Evolutionary conservation across 2,113 vertebrate species (phyloP).

Genomic region (Fulmarus glacialis): DNA sequence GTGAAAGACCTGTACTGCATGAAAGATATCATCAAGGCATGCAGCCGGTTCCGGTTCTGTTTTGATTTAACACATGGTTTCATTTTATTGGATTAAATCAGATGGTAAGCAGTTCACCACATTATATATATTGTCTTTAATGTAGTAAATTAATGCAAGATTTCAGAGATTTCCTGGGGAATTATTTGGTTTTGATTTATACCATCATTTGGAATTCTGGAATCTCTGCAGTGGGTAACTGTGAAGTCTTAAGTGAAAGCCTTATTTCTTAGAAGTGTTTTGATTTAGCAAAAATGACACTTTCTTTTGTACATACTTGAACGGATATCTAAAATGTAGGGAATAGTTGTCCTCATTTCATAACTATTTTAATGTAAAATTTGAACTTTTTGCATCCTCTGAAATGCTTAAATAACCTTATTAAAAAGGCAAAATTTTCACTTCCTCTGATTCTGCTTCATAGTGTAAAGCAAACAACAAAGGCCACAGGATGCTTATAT

Average conservation of each 20-base stretch:
- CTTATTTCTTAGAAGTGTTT: background rate
- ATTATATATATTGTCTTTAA: background rate
- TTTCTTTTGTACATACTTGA: background rate
- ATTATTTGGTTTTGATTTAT: background rate
- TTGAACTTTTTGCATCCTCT: background rate
- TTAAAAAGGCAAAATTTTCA: background rate
- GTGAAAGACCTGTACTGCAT: background rate
- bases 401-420: background rate
- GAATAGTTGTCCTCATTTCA: background rate
- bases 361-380: background rate
- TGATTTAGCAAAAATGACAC: background rate
- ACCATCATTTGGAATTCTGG: background rate
- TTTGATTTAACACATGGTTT: background rate
- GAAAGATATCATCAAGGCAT: background rate
- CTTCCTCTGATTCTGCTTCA: background rate
- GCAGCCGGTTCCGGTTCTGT: background rate
- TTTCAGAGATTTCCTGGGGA: background rate
- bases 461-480: background rate
- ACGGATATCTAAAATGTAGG: background rate
- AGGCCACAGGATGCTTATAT: background rate
- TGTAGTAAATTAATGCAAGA: slow-evolving; percentile 1
- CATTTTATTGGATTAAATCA: background rate
- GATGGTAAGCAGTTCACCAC: background rate
- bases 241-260: background rate
- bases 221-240: background rate